A percentile compares a stretch with the other conserved stretches of the same genome.
phyloP scores from a whole-genome alignment of 1,140 invertebrate genomes.

The Papilio machaon region DNA sequence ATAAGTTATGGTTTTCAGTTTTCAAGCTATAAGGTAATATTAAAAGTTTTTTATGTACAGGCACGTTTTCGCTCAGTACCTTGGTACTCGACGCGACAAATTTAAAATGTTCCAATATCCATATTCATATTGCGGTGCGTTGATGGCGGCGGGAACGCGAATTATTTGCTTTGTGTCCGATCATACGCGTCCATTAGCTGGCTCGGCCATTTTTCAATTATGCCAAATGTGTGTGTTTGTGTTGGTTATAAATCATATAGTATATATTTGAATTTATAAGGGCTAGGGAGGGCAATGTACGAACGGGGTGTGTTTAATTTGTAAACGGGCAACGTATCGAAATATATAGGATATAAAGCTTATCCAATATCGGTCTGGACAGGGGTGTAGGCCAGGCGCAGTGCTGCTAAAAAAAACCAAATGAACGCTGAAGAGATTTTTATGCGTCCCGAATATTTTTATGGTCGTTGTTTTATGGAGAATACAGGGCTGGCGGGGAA shows the following conservation, averaged over 20 bases:
- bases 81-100: slow-evolving; percentile 44
- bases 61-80: slow-evolving; percentile 18
- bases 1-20: background rate
- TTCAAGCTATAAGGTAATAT: background rate
- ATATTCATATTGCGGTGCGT: slow-evolving; percentile 49
- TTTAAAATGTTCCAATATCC: slow-evolving; percentile 51
- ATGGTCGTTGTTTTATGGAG: slow-evolving; percentile 59
- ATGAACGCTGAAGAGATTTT: slow-evolving; percentile 63
- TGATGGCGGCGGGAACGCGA: slow-evolving; percentile 50
- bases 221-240: slow-evolving; percentile 77
- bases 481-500: slow-evolving; percentile 39
- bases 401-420: slow-evolving; percentile 57
- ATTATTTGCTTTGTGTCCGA: slow-evolving; percentile 68
- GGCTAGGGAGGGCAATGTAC: slow-evolving; percentile 52
- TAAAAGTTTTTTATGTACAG: background rate
- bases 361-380: slow-evolving; percentile 58
- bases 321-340: slow-evolving; percentile 71
- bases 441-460: slow-evolving; percentile 66
- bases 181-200: slow-evolving; percentile 61
- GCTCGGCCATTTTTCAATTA: slow-evolving; percentile 78
- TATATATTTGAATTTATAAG: slow-evolving; percentile 49
- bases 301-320: slow-evolving; percentile 72
- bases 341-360: slow-evolving; percentile 63
- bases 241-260: slow-evolving; percentile 72
- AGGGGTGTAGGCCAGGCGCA: slow-evolving; percentile 56